Evolutionary conservation across 2,888 invertebrate species (phyloP).

Genomic region (Chydorus sphaericus): DNA sequence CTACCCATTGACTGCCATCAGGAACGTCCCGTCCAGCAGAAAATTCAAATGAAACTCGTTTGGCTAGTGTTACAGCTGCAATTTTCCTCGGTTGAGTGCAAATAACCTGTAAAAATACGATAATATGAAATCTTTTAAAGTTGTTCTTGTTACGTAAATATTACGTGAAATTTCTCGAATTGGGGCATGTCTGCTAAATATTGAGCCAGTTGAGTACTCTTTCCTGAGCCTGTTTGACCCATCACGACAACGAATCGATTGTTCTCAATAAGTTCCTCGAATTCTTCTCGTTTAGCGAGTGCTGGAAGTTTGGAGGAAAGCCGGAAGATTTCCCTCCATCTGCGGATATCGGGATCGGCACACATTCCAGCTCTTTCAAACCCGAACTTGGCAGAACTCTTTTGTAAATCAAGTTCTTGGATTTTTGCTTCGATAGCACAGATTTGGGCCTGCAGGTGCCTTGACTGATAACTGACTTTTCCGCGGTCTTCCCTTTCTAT

Average conservation of each 20-base stretch:
- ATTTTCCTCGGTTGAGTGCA: slow-evolving; percentile 31
- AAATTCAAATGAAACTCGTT: slow-evolving; percentile 27
- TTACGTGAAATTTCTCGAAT: slow-evolving; percentile 17
- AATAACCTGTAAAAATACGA: slow-evolving; percentile 25
- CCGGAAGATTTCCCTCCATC: slow-evolving; percentile 11
- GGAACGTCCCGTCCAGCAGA: slow-evolving; percentile 14
- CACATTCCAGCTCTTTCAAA: not conserved
- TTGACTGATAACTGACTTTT: not conserved
- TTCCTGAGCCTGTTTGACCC: slow-evolving; percentile 31
- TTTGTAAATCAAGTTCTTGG: not conserved
- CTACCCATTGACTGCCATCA: slow-evolving; percentile 22
- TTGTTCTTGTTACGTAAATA: not conserved
- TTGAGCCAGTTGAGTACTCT: slow-evolving; percentile 30
- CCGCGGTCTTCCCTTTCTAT: not conserved
- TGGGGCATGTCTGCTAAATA: slow-evolving; percentile 25
- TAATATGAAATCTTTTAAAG: not conserved
- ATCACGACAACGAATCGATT: slow-evolving; percentile 22
- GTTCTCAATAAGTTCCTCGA: slow-evolving; percentile 23
- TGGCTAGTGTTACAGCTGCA: slow-evolving; percentile 28
- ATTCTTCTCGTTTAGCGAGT: slow-evolving; percentile 13
- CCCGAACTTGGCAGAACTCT: not conserved
- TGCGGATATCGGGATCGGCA: not conserved
- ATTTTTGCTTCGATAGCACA: not conserved
- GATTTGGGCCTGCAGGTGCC: not conserved
- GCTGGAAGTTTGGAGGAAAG: slow-evolving; percentile 11